phyloP scores from a whole-genome alignment of 2,797 vertebrate species.

The Semaprochilodus insignis region DNA sequence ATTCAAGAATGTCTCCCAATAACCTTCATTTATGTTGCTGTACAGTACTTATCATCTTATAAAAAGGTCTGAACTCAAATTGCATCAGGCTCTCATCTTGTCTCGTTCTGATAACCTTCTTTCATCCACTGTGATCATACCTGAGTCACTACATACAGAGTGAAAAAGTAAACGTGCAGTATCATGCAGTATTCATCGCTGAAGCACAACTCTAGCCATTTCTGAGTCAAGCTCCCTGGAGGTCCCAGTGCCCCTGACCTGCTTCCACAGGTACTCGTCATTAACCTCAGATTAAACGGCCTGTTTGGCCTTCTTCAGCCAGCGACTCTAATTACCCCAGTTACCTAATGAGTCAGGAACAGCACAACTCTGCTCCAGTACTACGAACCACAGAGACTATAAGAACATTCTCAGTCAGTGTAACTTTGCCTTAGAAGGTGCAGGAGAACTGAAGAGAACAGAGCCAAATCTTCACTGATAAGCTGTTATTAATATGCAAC shows the following conservation, averaged over 20 bases:
- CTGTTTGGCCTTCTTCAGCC: slow-evolving; percentile 39
- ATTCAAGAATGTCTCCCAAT: not conserved
- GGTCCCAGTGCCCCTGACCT: slow-evolving; percentile 28
- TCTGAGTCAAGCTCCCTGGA: slow-evolving; percentile 5
- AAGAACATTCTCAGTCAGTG: not conserved
- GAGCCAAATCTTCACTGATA: not conserved
- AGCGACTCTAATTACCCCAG: slow-evolving; percentile 55
- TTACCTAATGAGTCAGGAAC: slow-evolving; percentile 49
- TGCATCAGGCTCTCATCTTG: not conserved
- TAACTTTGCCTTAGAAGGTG: not conserved
- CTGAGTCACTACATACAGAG: not conserved
- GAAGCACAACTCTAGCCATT: not conserved
- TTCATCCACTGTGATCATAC: not conserved
- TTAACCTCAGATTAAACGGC: slow-evolving; percentile 48
- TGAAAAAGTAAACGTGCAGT: not conserved
- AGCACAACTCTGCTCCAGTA: slow-evolving; percentile 7
- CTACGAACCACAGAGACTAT: not conserved
- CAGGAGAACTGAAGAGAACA: not conserved
- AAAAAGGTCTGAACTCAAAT: not conserved
- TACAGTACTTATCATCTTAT: not conserved
- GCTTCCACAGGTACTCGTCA: slow-evolving; percentile 42
- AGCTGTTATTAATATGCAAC: not conserved
- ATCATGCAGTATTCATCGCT: not conserved
- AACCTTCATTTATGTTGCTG: not conserved
- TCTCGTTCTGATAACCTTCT: not conserved